A percentile compares a stretch with the other conserved stretches of the same genome.
phyloP scores from a whole-genome alignment of 2,113 vertebrate species.

The Psephotus haematonotus region DNA sequence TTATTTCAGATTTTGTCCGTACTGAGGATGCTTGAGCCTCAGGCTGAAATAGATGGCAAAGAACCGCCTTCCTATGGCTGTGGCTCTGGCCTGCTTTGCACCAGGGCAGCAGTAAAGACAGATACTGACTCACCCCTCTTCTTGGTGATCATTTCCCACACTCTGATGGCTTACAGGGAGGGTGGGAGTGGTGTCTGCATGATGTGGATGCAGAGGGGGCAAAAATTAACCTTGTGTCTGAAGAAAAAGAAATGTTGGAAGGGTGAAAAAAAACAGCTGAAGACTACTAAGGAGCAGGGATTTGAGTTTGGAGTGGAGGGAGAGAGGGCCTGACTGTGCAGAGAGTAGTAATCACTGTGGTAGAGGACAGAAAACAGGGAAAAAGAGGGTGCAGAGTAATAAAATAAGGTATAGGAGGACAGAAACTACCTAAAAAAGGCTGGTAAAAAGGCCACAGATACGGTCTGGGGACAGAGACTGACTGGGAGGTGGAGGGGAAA shows the following conservation, averaged over 20 bases:
- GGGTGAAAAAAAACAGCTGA: background rate
- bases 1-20: background rate
- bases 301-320: background rate
- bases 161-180: background rate
- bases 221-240: background rate
- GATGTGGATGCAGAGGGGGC: background rate
- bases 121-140: background rate
- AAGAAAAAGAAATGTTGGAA: background rate
- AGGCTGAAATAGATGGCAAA: background rate
- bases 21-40: background rate
- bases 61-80: background rate
- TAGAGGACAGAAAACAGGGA: background rate
- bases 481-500: background rate
- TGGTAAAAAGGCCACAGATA: background rate
- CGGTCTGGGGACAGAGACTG: background rate
- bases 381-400: background rate
- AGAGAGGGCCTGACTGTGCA: background rate
- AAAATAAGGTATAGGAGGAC: background rate
- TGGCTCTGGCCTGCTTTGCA: background rate
- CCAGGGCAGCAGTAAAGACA: background rate
- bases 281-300: background rate
- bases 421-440: background rate
- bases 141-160: background rate
- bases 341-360: background rate
- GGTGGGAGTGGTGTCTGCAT: accelerated